Evolutionary conservation across 2,888 invertebrate genomes (phyloP), one percentile per base, ranked within the genome.

Genomic region (Resseliella maxima): DNA sequence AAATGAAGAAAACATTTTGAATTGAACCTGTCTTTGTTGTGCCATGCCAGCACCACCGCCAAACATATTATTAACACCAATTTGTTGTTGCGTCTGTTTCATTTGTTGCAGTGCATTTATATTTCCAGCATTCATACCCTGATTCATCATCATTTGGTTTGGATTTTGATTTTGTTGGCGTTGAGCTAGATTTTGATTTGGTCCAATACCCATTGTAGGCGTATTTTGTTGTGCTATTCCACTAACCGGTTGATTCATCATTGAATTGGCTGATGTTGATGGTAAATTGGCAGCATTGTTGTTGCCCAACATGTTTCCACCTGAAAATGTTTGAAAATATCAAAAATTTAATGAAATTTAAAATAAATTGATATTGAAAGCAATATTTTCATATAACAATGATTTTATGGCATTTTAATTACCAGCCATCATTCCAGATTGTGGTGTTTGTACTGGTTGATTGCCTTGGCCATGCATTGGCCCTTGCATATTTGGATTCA

Each of bases 141-240:
- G 83, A n/a, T 83, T 83, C 36, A 83, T 36, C 36, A 83, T 86
- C 88, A 89, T 88, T 8, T 88, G 87, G 88, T 89, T 89, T n/a
- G 88, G 87, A 88, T 89, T 89, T 24, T 88, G 87, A 15, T 87
- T 87, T 87, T 89, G 89, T 86, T 86, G 86, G 10, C 50, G 45
- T 45, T 85, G 81, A 8, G n/a, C 89, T 89, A 89, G 91, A n/a
- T 1, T 38, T 38, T 83, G 83, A 83, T 83, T 90, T 88, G 89
- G 89, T 0, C 88, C 88, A 88, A 89, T 89, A 87, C 92, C 92
- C 87, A 83, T 83, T 1, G 21, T 27, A 2, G n/a, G 8, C n/a
- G 38, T 38, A 38, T n/a, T 24, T 24, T 21, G 83, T 38, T 92
- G 92, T 0, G 92, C 92, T 89, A 92, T 90, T 86, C 88, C 87